Evolutionary conservation across 2,797 vertebrate genomes (phyloP).

Genomic region (Sternarchorhynchus goeldii): DNA sequence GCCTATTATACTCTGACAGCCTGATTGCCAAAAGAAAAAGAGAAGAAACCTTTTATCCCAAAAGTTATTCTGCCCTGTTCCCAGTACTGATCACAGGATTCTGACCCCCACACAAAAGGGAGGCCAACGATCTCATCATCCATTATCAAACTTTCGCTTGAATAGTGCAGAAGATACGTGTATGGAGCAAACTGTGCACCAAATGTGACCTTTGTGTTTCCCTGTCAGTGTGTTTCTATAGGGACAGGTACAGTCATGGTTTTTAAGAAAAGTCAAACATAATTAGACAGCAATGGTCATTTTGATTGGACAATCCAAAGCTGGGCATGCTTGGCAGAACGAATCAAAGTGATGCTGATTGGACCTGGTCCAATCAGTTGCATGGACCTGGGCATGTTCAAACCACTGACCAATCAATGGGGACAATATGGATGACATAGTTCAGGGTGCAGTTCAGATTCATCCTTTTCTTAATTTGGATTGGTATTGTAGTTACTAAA

Average conservation of each 20-base stretch:
- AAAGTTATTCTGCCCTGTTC: slow-evolving; percentile 16
- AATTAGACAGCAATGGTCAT: slow-evolving; percentile 67
- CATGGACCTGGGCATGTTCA: slow-evolving; percentile 56
- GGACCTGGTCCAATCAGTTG: slow-evolving; percentile 51
- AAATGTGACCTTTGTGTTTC: slow-evolving; percentile 71
- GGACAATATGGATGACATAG: slow-evolving; percentile 13
- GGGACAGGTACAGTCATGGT: slow-evolving; percentile 72
- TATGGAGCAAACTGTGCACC: slow-evolving; percentile 70
- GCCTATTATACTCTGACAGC: slow-evolving; percentile 4
- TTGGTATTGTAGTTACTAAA: not conserved
- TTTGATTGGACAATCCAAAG: slow-evolving; percentile 70
- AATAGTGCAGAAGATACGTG: slow-evolving; percentile 74
- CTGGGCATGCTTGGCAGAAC: slow-evolving; percentile 60
- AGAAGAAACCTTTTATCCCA: not conserved
- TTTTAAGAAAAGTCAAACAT: slow-evolving; percentile 73
- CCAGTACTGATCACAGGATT: slow-evolving; percentile 25
- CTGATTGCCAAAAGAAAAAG: slow-evolving; percentile 12
- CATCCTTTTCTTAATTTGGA: slow-evolving; percentile 38
- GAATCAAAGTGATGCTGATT: slow-evolving; percentile 55
- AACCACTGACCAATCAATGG: slow-evolving; percentile 38
- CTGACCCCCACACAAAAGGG: not conserved
- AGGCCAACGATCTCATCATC: slow-evolving; percentile 58
- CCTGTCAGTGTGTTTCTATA: slow-evolving; percentile 65
- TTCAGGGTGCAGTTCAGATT: slow-evolving; percentile 8
- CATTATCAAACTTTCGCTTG: slow-evolving; percentile 64